These are phyloP conservation scores for Scaptomyza flava DNA, from an alignment of 2,888 invertebrate genomes.

Conservation along the genomic window DNA sequence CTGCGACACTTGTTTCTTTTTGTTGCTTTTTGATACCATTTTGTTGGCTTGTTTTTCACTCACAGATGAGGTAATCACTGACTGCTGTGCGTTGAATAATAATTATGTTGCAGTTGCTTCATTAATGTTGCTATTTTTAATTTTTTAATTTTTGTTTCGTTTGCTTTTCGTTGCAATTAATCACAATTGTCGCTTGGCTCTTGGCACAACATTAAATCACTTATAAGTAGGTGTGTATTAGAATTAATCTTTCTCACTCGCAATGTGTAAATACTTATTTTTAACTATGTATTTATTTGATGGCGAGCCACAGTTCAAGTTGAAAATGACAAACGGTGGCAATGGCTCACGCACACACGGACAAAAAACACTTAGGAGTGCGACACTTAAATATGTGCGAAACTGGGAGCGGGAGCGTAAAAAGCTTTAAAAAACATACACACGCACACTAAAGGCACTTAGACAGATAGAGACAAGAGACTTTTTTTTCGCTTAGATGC, in stretches of 20 bases:
- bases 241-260: constrained; percentile 26
- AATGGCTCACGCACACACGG: constrained; percentile 10
- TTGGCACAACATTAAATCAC: constrained; percentile 40
- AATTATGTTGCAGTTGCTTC: constrained; percentile 27
- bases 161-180: constrained; percentile 46
- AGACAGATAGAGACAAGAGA: constrained; percentile 39
- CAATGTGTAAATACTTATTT: constrained; percentile 77
- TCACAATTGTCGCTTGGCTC: constrained; percentile 62
- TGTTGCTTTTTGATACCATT: constrained; percentile 82
- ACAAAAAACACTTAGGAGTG: constrained; percentile 20
- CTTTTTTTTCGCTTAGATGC: constrained; percentile 51
- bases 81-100: constrained; percentile 44
- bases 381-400: constrained; percentile 25
- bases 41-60: constrained; percentile 47
- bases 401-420: constrained; percentile 22
- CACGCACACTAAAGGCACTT: constrained; percentile 11
- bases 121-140: constrained; percentile 30
- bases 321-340: constrained; percentile 57
- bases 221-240: constrained; percentile 13
- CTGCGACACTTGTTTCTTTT: constrained; percentile 77
- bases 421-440: constrained; percentile 58
- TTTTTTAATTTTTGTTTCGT: constrained; percentile 27
- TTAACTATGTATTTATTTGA: constrained; percentile 62
- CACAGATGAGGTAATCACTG: constrained; percentile 73
- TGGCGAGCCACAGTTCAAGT: constrained; percentile 70